Conservation (phyloP, 30 jellyfish, hydroid and myxozoan species). For the Haliclystus octoradiatus region DNA sequence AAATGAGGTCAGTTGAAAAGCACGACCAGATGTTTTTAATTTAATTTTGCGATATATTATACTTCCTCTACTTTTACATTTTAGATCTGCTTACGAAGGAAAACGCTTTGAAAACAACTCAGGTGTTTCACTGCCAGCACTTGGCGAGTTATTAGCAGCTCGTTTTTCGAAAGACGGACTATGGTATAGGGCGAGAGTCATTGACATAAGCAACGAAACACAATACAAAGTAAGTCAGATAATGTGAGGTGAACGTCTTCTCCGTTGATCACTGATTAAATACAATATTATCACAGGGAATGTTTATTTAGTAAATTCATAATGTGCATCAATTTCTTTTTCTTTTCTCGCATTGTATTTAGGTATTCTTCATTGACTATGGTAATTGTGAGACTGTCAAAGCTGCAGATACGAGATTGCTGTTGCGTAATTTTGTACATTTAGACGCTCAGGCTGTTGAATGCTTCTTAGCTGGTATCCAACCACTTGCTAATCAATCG, state of each 20-base stretch:
- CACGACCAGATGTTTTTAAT: neutral
- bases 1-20: slow-evolving; percentile 49
- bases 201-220: slow-evolving; percentile 20
- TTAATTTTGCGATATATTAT: neutral
- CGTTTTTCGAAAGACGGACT: slow-evolving; percentile 43
- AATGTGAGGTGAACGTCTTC: neutral
- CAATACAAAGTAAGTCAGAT: slow-evolving; percentile 23
- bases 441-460: slow-evolving; percentile 73
- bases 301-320: too few relatives aligned
- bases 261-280: neutral
- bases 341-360: too few relatives aligned
- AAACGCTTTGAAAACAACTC: slow-evolving; percentile 15
- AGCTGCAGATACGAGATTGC: slow-evolving; percentile 27
- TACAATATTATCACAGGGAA: too few relatives aligned
- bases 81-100: slow-evolving; percentile 8
- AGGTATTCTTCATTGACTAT: slow-evolving; percentile 67
- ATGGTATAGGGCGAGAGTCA: slow-evolving; percentile 80
- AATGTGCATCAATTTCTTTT: too few relatives aligned
- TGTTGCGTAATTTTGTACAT: slow-evolving; percentile 45
- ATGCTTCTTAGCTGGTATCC: slow-evolving; percentile 36
- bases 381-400: slow-evolving; percentile 63
- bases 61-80: neutral
- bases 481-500: too few relatives aligned
- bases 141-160: slow-evolving; percentile 77
- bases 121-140: slow-evolving; percentile 36